Evolutionary conservation across 2,113 vertebrate species (phyloP).

Genomic region (Ictalurus furcatus): DNA sequence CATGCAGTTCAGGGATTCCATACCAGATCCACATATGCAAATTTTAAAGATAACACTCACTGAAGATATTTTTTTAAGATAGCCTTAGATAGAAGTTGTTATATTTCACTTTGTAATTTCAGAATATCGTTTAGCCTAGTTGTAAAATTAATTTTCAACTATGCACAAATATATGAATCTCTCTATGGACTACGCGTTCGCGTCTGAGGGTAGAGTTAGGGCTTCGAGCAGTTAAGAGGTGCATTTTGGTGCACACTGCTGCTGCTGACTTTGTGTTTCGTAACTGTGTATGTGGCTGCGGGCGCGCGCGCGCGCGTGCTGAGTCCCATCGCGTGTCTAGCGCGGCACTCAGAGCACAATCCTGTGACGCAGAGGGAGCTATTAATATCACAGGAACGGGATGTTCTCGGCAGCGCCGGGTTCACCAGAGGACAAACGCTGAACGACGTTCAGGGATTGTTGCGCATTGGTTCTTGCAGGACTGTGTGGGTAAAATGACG

Average conservation of each 20-base stretch:
- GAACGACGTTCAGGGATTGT: slow-evolving; percentile 26
- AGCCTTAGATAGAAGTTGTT: background rate
- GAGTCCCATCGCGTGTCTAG: slow-evolving; percentile 70
- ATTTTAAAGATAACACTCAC: background rate
- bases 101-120: background rate
- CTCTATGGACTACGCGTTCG: background rate
- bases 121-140: background rate
- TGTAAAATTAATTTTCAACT: background rate
- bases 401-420: slow-evolving; percentile 72
- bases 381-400: slow-evolving; percentile 80
- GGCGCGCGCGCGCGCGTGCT: slow-evolving; percentile 25
- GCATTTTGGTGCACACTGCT: slow-evolving; percentile 18
- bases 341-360: slow-evolving; percentile 65
- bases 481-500: background rate
- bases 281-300: slow-evolving; percentile 66
- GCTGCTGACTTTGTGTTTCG: slow-evolving; percentile 63
- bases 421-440: slow-evolving; percentile 70
- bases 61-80: background rate
- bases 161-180: background rate
- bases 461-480: background rate
- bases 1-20: background rate
- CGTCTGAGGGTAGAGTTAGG: background rate
- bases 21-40: background rate
- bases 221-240: background rate
- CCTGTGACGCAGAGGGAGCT: slow-evolving; percentile 76